Percentiles rank a stretch among this genome's conserved stretches.
These are phyloP conservation scores for Dryas iulia DNA, from an alignment of 1,140 invertebrate genomes.

Conservation along the genomic window DNA sequence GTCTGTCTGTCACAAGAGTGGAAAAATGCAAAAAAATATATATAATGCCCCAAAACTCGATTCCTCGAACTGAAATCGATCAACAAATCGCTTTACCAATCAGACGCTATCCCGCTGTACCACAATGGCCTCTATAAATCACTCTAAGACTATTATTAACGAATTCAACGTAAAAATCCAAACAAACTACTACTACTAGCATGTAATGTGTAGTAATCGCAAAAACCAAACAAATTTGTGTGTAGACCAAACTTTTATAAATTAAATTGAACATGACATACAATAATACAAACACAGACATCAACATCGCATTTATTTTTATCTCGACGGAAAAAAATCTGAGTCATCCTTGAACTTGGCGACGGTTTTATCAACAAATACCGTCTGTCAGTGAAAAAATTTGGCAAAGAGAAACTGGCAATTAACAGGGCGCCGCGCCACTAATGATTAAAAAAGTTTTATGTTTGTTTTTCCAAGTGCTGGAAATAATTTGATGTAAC, in stretches of 20 bases:
- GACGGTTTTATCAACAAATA: conserved; percentile 19
- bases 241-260: not conserved
- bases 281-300: not conserved
- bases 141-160: no score
- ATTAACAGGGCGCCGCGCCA: conserved; percentile 5
- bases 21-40: no score
- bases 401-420: conserved; percentile 10
- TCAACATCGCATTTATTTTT: not conserved
- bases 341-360: conserved; percentile 23
- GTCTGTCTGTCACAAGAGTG: no score
- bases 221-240: not conserved
- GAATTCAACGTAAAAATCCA: no score
- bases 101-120: no score
- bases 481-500: not conserved
- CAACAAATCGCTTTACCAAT: no score
- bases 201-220: not conserved
- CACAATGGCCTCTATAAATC: no score
- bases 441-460: not conserved
- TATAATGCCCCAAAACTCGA: no score
- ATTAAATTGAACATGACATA: not conserved
- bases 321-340: conserved; percentile 2
- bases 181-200: no score
- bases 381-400: conserved; percentile 21
- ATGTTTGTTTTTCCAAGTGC: not conserved
- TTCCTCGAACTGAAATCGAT: no score